Base-by-base conservation (phyloP, 2,113 vertebrate species). In the Fulmarus glacialis region DNA sequence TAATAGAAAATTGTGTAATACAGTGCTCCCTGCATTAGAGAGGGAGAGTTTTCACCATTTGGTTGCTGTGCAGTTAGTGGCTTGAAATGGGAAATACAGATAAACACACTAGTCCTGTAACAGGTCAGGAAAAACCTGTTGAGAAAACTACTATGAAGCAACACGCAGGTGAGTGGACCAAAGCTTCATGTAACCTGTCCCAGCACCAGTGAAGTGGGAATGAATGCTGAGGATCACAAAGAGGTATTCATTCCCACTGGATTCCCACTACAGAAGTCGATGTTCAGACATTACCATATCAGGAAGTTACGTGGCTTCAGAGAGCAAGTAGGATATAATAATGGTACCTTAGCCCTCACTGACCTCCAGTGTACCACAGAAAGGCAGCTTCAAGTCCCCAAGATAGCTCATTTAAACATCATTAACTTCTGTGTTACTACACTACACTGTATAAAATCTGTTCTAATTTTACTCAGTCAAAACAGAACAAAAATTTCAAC, bases 1-100 rank as follows among this genome's bases (percentile, higher is more conserved):
- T 60, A 82, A 74, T 3, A 81, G 26, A 91, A 92, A 96, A 94
- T 77, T 75, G 87, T 86, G 70, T 89, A 91, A 97, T 83, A 42
- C 24, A 42, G 42, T 52, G 48, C 42, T 73, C 70, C 74, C 85
- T 96, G 87, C 18, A 22, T 47, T 63, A 56, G 20, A 80, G 74
- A 71, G 23, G 50, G 22, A 78, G 52, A 82, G 83, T 87, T 95
- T 94, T 66, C 63, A 81, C 80, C 55, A 53, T 81, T 90, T 71
- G 47, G 5, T 87, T 91, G 63, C 56, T 89, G 30, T 36, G 27
- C 42, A 84, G 8, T 38, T 71, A 30, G 38, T 43, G 67, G 26
- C 67, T 90, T 82, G 67, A 89, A 87, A 67, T 48, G 14, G 36
- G 34, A 87, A 66, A 87, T 21, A 38, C 7, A 74, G 30, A 71